A percentile compares a stretch with the other conserved stretches of the same genome.
Conservation (phyloP, 92 coral and sea anemone genomes). For the Parazoanthus atlanticus region DNA sequence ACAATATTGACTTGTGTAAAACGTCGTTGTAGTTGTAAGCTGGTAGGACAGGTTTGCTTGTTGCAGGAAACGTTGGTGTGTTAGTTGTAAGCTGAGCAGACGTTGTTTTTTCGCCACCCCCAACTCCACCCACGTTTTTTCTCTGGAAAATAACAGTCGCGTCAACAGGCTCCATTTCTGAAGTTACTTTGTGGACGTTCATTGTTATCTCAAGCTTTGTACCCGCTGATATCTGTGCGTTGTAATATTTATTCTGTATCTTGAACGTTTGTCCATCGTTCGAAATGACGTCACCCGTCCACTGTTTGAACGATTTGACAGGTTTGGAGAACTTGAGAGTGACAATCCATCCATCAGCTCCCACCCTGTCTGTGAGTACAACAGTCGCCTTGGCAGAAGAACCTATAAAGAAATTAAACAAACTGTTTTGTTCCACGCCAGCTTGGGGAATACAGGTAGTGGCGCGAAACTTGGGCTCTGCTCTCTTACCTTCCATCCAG, state of each 20-base stretch:
- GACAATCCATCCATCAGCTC: constrained; percentile 51
- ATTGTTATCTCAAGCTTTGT: neutral
- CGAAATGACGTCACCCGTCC: constrained; percentile 40
- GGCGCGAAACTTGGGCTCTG: no score
- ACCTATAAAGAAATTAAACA: neutral
- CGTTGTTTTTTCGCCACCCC: neutral
- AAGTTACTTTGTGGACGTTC: neutral
- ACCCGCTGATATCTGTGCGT: neutral
- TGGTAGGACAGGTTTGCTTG: neutral
- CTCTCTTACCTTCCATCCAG: neutral
- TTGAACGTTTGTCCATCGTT: constrained; percentile 15
- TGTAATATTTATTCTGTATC: neutral
- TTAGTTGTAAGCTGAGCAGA: neutral
- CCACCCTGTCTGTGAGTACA: constrained; percentile 32
- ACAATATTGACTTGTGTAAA: constrained; percentile 76
- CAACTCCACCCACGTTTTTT: constrained; percentile 12
- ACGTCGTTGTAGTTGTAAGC: constrained; percentile 70
- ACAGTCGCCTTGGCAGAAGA: neutral
- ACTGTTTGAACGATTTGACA: constrained; percentile 33
- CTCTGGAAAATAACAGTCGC: neutral
- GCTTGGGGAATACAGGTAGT: neutral
- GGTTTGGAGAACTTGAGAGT: constrained; percentile 48
- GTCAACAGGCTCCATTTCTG: neutral
- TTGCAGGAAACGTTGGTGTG: neutral
- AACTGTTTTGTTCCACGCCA: neutral